Base-by-base conservation (phyloP, 2,113 vertebrate species). In the Meles meles region DNA sequence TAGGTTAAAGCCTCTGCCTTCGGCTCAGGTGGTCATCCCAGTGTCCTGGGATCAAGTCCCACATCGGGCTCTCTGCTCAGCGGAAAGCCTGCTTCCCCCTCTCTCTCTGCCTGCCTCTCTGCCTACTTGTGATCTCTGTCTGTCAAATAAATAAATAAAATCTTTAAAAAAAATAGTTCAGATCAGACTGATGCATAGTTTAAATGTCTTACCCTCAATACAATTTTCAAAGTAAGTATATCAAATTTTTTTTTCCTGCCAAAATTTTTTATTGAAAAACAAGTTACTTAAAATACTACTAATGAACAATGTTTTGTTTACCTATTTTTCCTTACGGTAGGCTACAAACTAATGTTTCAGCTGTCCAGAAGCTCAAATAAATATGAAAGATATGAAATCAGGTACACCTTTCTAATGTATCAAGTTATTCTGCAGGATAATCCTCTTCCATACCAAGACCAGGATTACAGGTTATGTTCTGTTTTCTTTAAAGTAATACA, bases 191-290 rank as follows among this genome's bases (percentile, higher is more conserved):
- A 57, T 23, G 3, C 13, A 44, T 55, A 31, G 37, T 92, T 92
- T n/a, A 65, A 74, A 76, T 6, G 0, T 34, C 52, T 63, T 71
- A 80, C 29, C 57, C 7, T 92, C 47, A 80, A 74, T 8, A 59
- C 1, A 88, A 34, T n/a, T 90, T 93, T 79, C 69, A 88, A 83
- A 92, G 69, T 59, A 89, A 79, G n/a, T 27, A 79, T 37, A 92
- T 83, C n/a, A n/a, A n/a, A n/a, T n/a, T n/a, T n/a, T n/a, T n/a
- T n/a, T n/a, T 99, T 99, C 97, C 99, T 99, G 92, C 98, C 98
- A 91, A 98, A 98, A 98, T 95, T 2, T 99, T 99, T 98, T 99
- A 99, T 97, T 99, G 49, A 72, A 97, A 97, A 97, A 82, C 87
- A 97, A 93, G 63, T 92, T 89, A 72, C 49, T 95, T 81, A 93